Conservation (phyloP, 2,888 invertebrate genomes). For the Eilema depressum region DNA sequence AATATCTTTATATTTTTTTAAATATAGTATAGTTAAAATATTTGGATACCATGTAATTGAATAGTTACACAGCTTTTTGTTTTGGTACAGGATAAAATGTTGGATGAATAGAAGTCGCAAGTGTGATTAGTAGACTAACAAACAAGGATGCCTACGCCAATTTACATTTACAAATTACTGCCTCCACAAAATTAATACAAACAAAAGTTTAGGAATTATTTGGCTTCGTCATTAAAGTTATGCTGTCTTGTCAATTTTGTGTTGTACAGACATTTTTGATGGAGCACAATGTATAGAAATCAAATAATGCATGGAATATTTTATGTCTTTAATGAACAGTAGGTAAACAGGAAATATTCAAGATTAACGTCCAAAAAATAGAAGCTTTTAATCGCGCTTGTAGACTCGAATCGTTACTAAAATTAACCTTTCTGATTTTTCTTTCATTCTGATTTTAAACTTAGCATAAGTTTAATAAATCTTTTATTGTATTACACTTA, state of each 20-base stretch:
- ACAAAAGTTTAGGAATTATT: constrained; percentile 30
- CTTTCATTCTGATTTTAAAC: too few species aligned
- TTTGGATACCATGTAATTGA: not conserved
- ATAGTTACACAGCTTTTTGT: not conserved
- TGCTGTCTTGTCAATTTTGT: constrained; percentile 22
- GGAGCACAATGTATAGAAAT: not conserved
- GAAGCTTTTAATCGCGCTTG: too few species aligned
- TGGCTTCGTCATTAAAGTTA: constrained; percentile 35
- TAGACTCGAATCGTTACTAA: too few species aligned
- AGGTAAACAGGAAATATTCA: not conserved
- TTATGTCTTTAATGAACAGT: not conserved
- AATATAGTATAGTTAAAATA: too few species aligned
- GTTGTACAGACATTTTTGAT: not conserved
- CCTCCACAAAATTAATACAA: constrained; percentile 18
- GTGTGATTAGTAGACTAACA: constrained; percentile 4
- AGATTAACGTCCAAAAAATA: not conserved
- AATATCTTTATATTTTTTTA: too few species aligned
- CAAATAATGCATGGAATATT: not conserved
- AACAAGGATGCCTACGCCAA: constrained; percentile 3
- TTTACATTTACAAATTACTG: constrained; percentile 16
- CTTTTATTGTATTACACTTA: too few species aligned
- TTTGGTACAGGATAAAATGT: not conserved
- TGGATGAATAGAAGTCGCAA: not conserved
- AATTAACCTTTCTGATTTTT: too few species aligned
- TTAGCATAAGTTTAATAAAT: too few species aligned